Evolutionary conservation across 2,113 vertebrate genomes (phyloP), one percentile per base, ranked within the genome.

Genomic region (Callopanchax toddi): DNA sequence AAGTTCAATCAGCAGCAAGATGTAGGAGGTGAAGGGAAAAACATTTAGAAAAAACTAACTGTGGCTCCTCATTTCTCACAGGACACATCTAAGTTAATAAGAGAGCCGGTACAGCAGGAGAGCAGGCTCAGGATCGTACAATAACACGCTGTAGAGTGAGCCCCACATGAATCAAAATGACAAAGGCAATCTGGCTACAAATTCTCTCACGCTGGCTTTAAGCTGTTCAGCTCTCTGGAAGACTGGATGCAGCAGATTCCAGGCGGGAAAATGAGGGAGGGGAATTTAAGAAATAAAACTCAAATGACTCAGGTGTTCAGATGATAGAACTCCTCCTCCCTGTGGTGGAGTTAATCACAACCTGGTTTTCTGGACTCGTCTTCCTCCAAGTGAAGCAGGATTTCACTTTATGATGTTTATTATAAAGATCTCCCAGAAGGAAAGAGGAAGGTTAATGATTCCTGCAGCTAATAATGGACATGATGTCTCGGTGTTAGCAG

Each of bases 91-190:
- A 50, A 85, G 59, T 77, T 85, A 86, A 89, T 85, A 87, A 84
- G 67, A 75, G 18, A 57, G 59, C 32, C 0, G 55, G 58, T 60
- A 72, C 37, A 17, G 71, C 63, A 51, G 62, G 62, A 61, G 64
- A 67, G 70, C 56, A 43, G 68, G 71, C 63, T 54, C 58, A 22
- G 65, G 62, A 72, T 65, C 25, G 40, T 63, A 67, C 77, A 78
- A 63, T 78, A 83, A 89, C 81, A 76, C 68, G 66, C 62, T 84
- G 68, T 11, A 69, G 43, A 34, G 72, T 55, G 44, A 68, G 63
- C 52, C 51, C 39, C 76, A 55, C 80, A 86, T 87, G 79, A 82
- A 85, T 87, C 83, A 86, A 87, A 83, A 67, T 82, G 84, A 87
- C 82, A 89, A 81, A 85, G 50, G 60, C 85, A 86, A 85, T 85